phyloP scores from a whole-genome alignment of 2,113 vertebrate species.

The Prunella himalayana region DNA sequence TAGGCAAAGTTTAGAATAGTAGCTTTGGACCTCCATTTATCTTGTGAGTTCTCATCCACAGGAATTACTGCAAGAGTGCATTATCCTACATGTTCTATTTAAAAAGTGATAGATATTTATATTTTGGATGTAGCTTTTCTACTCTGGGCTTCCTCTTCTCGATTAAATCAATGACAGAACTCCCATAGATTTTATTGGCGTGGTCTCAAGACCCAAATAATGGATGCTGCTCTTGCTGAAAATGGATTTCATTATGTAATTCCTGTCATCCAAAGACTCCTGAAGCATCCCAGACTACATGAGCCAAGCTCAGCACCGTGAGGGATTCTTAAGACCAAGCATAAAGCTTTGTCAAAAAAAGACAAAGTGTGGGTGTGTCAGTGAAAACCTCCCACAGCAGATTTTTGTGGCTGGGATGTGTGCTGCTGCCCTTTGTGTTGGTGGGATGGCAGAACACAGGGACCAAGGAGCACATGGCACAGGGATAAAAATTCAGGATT shows the following conservation, averaged over 20 bases:
- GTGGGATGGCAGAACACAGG: background rate
- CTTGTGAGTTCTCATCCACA: conserved; percentile 15
- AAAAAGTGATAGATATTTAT: background rate
- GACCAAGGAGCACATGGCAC: background rate
- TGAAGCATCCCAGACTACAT: background rate
- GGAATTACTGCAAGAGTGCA: conserved; percentile 16
- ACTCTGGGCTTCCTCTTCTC: background rate
- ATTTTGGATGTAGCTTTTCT: background rate
- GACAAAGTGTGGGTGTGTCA: background rate
- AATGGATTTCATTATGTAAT: background rate
- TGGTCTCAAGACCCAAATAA: background rate
- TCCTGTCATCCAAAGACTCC: background rate
- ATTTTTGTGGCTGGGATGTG: background rate
- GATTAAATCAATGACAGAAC: background rate
- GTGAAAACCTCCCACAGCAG: background rate
- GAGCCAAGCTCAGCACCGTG: background rate
- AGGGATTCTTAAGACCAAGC: background rate
- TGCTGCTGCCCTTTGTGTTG: background rate
- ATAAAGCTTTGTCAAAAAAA: background rate
- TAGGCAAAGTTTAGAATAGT: conserved; percentile 34
- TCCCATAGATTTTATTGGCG: background rate
- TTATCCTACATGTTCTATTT: background rate
- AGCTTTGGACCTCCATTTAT: conserved; percentile 4
- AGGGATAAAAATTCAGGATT: background rate
- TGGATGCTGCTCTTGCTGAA: background rate